phyloP scores from a whole-genome alignment of 2,113 vertebrate genomes.

The Oncorhynchus mykiss region DNA sequence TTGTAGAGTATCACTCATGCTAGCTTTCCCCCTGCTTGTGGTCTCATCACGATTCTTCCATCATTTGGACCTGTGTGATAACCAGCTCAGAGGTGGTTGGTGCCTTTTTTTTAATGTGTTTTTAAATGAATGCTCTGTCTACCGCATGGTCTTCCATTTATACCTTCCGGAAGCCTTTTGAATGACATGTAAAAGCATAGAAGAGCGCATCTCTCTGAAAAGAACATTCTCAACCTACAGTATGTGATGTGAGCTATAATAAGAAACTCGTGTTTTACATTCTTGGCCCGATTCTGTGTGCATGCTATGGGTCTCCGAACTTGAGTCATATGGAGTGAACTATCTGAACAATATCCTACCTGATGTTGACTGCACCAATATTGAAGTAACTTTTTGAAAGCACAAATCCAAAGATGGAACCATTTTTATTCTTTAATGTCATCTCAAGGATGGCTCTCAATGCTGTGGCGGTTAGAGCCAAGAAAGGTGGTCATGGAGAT shows the following conservation, averaged over 20 bases:
- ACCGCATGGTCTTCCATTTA: conserved; percentile 76
- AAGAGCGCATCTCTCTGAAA: conserved; percentile 46
- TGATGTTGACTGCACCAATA: conserved; percentile 50
- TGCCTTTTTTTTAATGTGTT: conserved; percentile 68
- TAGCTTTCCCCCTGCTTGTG: conserved; percentile 51
- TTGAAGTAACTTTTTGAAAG: conserved; percentile 55
- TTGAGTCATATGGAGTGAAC: not conserved
- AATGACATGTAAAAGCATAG: conserved; percentile 41
- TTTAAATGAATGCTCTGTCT: conserved; percentile 63
- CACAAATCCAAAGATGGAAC: conserved; percentile 74
- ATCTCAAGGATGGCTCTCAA: conserved; percentile 44
- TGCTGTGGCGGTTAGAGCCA: conserved; percentile 36
- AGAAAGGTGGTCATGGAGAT: conserved; percentile 33
- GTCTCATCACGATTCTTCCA: conserved; percentile 34
- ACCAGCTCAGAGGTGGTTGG: conserved; percentile 67
- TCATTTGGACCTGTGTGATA: conserved; percentile 65
- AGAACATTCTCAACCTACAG: conserved; percentile 42
- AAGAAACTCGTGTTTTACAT: conserved; percentile 26
- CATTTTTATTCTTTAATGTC: conserved; percentile 3
- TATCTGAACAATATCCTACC: conserved; percentile 47
- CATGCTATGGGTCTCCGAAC: conserved; percentile 24
- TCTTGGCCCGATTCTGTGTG: not conserved
- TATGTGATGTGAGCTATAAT: conserved; percentile 39
- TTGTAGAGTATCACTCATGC: conserved; percentile 50
- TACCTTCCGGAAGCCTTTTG: conserved; percentile 73